Percentiles rank a stretch among this genome's conserved stretches.
Conservation (phyloP, 2,113 vertebrate genomes). For the Scytalopus superciliaris region DNA sequence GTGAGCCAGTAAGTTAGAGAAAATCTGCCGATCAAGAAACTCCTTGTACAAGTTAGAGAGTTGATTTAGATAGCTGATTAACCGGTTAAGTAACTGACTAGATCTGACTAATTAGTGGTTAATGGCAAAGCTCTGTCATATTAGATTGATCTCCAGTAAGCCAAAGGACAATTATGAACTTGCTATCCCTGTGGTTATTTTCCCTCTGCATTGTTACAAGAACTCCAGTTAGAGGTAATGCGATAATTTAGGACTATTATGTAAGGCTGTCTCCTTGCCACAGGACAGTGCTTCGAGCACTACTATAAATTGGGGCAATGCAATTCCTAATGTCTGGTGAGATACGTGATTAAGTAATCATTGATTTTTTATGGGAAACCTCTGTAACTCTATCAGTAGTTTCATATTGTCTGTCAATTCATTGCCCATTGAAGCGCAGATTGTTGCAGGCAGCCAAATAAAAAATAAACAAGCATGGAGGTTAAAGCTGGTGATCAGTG, state of each 20-base stretch:
- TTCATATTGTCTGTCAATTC: not conserved
- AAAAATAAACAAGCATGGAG: not conserved
- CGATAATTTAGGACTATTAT: constrained; percentile 11
- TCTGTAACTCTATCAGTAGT: not conserved
- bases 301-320: not conserved
- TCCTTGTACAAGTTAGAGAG: not conserved
- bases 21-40: not conserved
- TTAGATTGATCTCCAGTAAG: not conserved
- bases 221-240: not conserved
- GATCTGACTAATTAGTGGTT: not conserved
- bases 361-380: not conserved
- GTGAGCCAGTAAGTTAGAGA: not conserved
- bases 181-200: not conserved
- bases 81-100: not conserved
- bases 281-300: not conserved
- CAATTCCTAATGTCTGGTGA: not conserved
- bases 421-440: not conserved
- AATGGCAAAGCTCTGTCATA: not conserved
- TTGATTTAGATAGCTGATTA: not conserved
- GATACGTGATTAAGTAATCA: constrained; percentile 7
- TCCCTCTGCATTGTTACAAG: not conserved
- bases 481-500: not conserved
- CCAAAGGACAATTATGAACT: not conserved
- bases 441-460: not conserved
- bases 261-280: constrained; percentile 28